A percentile compares a stretch with the other conserved stretches of the same genome.
Evolutionary conservation across 64 coral and sea anemone species (phyloP).

Genomic region (Montipora capricornis): DNA sequence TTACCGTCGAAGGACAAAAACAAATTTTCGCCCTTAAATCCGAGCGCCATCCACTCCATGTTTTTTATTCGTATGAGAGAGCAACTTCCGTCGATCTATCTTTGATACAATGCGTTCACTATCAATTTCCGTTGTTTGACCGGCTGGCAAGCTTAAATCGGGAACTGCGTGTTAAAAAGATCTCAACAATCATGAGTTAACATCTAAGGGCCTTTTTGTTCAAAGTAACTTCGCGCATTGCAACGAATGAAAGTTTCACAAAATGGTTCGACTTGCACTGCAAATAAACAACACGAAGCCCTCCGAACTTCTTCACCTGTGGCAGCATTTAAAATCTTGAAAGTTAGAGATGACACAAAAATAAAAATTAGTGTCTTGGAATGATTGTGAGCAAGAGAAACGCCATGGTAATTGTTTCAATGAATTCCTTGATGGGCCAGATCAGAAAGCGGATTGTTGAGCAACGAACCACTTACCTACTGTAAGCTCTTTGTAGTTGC

Average conservation of each 20-base stretch:
- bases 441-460: no score
- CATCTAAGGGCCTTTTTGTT: background rate
- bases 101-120: conserved; percentile 52
- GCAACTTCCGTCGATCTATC: conserved; percentile 45
- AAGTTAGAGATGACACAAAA: background rate
- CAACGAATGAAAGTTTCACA: background rate
- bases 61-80: conserved; percentile 41
- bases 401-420: conserved; percentile 20
- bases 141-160: background rate
- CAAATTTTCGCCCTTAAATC: conserved; percentile 26
- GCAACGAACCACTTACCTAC: background rate
- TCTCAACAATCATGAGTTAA: background rate
- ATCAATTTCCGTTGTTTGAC: conserved; percentile 52
- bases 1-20: conserved; percentile 23
- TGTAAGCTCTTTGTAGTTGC: background rate
- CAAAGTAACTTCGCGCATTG: no score
- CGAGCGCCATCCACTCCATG: conserved; percentile 45
- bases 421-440: background rate
- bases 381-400: background rate
- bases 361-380: conserved; percentile 25
- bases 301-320: conserved; percentile 5
- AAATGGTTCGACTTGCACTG: background rate
- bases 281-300: conserved; percentile 16
- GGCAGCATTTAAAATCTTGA: background rate
- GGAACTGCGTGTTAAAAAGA: background rate